A percentile compares a stretch with the other conserved stretches of the same genome.
phyloP scores from a whole-genome alignment of 2,113 vertebrate species.

The Phoenicopterus ruber region DNA sequence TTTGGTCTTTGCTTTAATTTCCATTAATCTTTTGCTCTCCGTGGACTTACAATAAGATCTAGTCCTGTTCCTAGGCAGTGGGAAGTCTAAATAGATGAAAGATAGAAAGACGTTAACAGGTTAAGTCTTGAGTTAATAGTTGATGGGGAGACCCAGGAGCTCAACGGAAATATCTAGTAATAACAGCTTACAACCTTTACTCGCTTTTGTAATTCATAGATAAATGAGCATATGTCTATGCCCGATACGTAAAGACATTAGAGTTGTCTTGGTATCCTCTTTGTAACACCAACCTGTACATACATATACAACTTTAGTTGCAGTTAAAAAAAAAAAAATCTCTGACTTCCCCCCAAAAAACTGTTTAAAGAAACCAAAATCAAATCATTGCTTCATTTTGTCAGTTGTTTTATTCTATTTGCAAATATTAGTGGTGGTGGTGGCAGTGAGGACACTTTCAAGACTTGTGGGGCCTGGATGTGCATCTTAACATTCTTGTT shows the following conservation, averaged over 20 bases:
- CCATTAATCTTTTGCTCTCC: neutral
- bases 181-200: neutral
- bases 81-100: neutral
- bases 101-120: neutral
- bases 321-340: neutral
- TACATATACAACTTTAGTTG: neutral
- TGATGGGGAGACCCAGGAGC: neutral
- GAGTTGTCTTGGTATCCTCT: neutral
- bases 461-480: fast-evolving
- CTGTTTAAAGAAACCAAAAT: neutral
- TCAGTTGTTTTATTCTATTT: neutral
- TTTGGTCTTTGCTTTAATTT: neutral
- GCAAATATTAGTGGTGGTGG: neutral
- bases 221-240: neutral
- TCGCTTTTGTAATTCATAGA: neutral
- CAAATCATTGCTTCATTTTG: neutral
- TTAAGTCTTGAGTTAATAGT: neutral
- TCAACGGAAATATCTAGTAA: neutral
- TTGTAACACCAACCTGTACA: neutral
- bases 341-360: neutral
- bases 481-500: neutral
- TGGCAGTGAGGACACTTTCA: neutral
- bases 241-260: neutral
- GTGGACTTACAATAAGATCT: neutral
- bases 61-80: neutral